These are phyloP conservation scores for Harpegnathos saltator DNA, from an alignment of 1,140 invertebrate species.

Conservation along the genomic window DNA sequence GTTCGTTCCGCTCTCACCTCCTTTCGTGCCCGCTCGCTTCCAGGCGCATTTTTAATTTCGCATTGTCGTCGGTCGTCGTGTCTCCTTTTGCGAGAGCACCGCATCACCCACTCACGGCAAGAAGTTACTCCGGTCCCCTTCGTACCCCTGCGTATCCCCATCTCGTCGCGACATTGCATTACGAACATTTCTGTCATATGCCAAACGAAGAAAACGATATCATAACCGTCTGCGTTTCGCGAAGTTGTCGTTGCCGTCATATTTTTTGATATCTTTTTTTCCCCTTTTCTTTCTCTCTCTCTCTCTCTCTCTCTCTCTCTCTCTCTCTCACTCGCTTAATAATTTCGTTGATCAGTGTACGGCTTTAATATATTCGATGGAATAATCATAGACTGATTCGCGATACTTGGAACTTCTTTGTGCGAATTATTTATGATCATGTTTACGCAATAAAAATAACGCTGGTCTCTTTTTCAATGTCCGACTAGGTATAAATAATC, in stretches of 20 bases:
- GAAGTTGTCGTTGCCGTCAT: neutral
- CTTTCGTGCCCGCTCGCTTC: slow-evolving; percentile 58
- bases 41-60: slow-evolving; percentile 71
- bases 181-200: slow-evolving; percentile 17
- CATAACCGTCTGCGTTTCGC: too few species aligned
- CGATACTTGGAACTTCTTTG: neutral
- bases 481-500: neutral
- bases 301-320: neutral
- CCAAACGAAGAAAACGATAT: slow-evolving; percentile 19
- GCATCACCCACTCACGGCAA: slow-evolving; percentile 57
- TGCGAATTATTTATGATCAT: neutral
- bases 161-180: neutral
- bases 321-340: neutral
- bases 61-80: slow-evolving; percentile 62
- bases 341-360: neutral
- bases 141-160: neutral
- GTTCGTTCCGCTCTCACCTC: slow-evolving; percentile 68
- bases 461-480: neutral
- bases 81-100: slow-evolving; percentile 47
- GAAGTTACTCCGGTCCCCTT: slow-evolving; percentile 11
- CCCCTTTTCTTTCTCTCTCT: neutral
- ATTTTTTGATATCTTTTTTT: neutral
- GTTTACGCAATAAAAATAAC: slow-evolving; percentile 17
- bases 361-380: slow-evolving; percentile 26
- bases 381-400: neutral